Percentiles rank a stretch among this genome's conserved stretches.
Conservation (phyloP, 2,113 vertebrate genomes). For the Coturnix japonica region DNA sequence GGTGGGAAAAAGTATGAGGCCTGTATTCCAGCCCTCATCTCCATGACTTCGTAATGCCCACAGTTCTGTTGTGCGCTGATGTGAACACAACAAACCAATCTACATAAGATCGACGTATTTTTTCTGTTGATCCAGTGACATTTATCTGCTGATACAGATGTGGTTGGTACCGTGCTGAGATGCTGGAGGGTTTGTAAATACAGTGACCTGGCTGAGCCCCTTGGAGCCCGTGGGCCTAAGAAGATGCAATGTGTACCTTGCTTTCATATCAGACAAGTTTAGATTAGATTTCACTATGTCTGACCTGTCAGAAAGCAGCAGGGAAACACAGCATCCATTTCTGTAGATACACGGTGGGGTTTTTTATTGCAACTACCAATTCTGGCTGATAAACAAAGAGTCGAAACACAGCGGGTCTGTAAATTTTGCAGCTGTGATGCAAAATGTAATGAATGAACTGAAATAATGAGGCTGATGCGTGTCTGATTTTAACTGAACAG, state of each 20-base stretch:
- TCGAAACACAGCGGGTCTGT: neutral
- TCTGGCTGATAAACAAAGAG: neutral
- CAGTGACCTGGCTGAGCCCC: accelerated
- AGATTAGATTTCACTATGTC: neutral
- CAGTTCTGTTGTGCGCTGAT: neutral
- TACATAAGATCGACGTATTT: neutral
- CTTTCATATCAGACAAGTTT: neutral
- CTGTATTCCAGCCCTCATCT: neutral
- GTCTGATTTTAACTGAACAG: neutral
- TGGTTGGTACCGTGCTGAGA: neutral
- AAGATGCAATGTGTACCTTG: neutral
- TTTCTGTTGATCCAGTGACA: neutral
- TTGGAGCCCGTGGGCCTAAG: neutral
- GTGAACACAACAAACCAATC: neutral
- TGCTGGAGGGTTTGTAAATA: neutral
- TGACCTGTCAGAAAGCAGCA: neutral
- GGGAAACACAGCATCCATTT: neutral
- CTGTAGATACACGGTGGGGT: neutral
- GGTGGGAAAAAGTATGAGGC: neutral
- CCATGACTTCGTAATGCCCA: neutral
- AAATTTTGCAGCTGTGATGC: neutral
- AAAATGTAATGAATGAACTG: neutral
- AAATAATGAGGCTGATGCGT: neutral
- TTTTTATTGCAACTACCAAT: neutral
- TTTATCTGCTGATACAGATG: neutral